Percentiles rank a stretch among this genome's conserved stretches.
phyloP scores from a whole-genome alignment of 2,113 vertebrate genomes.

The Strix aluco region DNA sequence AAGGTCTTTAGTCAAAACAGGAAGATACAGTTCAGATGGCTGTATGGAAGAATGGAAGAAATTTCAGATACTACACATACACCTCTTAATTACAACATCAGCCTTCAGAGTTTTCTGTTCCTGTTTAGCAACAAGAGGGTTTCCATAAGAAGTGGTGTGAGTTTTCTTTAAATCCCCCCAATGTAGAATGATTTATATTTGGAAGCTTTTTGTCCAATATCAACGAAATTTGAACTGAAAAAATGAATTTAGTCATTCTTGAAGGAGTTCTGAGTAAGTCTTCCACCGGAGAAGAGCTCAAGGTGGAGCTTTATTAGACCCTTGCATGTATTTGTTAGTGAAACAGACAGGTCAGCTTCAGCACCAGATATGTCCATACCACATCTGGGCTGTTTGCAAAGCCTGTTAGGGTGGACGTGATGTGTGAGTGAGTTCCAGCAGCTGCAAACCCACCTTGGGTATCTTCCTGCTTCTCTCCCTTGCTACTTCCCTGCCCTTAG shows the following conservation, averaged over 20 bases:
- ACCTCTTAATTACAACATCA: neutral
- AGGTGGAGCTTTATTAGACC: neutral
- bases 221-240: neutral
- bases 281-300: neutral
- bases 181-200: neutral
- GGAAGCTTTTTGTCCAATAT: neutral
- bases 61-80: neutral
- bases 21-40: conserved; percentile 27
- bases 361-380: neutral
- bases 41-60: neutral
- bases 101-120: neutral
- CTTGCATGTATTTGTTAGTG: neutral
- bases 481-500: neutral
- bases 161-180: neutral
- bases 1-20: conserved; percentile 57
- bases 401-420: neutral
- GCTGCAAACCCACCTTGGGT: neutral
- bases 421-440: neutral
- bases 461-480: neutral
- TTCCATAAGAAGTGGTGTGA: neutral
- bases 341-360: neutral
- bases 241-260: neutral
- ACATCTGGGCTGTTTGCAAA: neutral
- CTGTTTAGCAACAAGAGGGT: neutral
- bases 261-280: neutral